A percentile compares a stretch with the other conserved stretches of the same genome.
Evolutionary conservation across 2,888 invertebrate genomes (phyloP).

Genomic region (Alcis repandata): DNA sequence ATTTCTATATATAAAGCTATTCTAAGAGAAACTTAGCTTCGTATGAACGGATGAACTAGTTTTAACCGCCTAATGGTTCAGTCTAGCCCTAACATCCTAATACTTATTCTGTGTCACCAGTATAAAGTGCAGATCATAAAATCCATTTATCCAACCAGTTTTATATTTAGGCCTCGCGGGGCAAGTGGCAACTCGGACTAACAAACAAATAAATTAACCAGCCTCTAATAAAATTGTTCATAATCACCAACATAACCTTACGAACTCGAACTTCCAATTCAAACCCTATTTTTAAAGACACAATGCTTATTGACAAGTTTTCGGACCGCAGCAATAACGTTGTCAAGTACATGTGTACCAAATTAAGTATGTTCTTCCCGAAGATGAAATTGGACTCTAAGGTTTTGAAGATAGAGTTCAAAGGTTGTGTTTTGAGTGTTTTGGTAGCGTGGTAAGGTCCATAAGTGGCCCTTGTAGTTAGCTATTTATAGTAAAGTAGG

Average conservation of each 20-base stretch:
- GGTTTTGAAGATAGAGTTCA: not conserved
- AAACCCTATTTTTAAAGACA: conserved; percentile 18
- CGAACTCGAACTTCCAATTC: not conserved
- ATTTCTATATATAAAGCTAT: too few species aligned
- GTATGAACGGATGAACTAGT: too few species aligned
- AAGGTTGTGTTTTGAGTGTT: conserved; percentile 14
- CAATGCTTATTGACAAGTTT: conserved; percentile 11
- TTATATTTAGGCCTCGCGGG: conserved; percentile 46
- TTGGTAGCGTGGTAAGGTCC: conserved; percentile 49
- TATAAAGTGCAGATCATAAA: conserved; percentile 25
- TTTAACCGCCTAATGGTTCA: not conserved
- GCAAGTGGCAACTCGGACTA: conserved; percentile 54
- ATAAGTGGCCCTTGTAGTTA: conserved; percentile 65
- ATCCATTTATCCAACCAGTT: conserved; percentile 42
- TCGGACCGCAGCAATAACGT: conserved; percentile 18
- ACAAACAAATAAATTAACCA: conserved; percentile 70
- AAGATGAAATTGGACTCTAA: conserved; percentile 35
- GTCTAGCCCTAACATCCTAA: not conserved
- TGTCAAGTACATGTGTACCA: conserved; percentile 38
- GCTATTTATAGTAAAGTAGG: conserved; percentile 60
- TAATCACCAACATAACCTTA: conserved; percentile 47
- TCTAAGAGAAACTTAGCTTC: too few species aligned
- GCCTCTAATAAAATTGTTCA: conserved; percentile 63
- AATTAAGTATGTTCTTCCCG: conserved; percentile 10
- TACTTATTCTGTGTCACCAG: not conserved